Evolutionary conservation across 1,140 invertebrate species (phyloP).

Genomic region (Musca vetustissima): DNA sequence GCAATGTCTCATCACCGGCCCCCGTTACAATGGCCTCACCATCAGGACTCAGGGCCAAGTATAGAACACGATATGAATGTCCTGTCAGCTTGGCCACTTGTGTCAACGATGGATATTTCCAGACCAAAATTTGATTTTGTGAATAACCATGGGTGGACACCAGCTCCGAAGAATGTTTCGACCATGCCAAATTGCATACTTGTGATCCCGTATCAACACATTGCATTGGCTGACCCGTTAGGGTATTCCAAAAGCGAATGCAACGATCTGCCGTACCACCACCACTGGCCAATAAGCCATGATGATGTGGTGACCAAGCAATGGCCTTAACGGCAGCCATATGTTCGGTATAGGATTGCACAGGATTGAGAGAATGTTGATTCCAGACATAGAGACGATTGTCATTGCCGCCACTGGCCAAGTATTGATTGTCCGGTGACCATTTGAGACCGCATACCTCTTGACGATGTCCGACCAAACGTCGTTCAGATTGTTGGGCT

Average conservation of each 20-base stretch:
- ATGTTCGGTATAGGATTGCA: constrained; percentile 97
- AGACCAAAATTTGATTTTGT: constrained; percentile 98
- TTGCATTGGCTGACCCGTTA: constrained; percentile 99
- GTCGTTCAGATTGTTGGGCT: constrained; percentile 71
- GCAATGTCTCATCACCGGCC: constrained; percentile 96
- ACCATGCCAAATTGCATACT: constrained; percentile 99
- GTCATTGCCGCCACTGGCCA: constrained; percentile 98
- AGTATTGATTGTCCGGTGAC: constrained; percentile 98
- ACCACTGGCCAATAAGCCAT: constrained; percentile 94
- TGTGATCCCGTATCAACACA: constrained; percentile 98
- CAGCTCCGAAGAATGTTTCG: constrained; percentile 96
- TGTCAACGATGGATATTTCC: constrained; percentile 97
- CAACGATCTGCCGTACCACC: constrained; percentile 98
- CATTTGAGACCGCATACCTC: constrained; percentile 99
- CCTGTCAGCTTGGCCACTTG: constrained; percentile 96
- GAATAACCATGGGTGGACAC: constrained; percentile 99
- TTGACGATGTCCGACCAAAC: constrained; percentile 90
- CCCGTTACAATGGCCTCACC: constrained; percentile 99
- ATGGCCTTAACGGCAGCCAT: constrained; percentile 98
- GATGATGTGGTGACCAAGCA: constrained; percentile 99
- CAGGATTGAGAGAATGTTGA: constrained; percentile 79
- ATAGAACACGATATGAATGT: constrained; percentile 95
- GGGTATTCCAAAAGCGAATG: constrained; percentile 98
- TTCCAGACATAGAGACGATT: constrained; percentile 99
- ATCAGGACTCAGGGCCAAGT: constrained; percentile 97